phyloP scores from a whole-genome alignment of 2,113 vertebrate species.

The Megaceryle torquata region DNA sequence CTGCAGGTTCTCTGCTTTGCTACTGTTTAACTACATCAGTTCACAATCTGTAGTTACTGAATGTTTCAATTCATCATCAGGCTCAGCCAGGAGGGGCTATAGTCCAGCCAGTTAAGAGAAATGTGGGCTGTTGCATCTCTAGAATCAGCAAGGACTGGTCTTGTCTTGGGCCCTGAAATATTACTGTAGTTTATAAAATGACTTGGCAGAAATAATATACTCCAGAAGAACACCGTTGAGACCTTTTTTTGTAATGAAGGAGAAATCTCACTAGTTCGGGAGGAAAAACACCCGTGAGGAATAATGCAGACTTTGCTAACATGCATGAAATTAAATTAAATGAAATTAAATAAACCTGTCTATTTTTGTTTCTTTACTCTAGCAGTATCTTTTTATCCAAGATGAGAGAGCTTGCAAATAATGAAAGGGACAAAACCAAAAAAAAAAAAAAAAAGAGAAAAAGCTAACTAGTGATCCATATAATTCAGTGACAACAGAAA shows the following conservation, averaged over 20 bases:
- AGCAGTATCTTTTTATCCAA: background rate
- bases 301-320: background rate
- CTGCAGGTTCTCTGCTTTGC: background rate
- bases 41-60: background rate
- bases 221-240: background rate
- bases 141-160: background rate
- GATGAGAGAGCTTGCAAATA: background rate
- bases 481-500: constrained; percentile 13
- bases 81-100: background rate
- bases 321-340: background rate
- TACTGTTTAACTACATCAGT: background rate
- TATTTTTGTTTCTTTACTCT: background rate
- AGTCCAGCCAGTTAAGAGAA: background rate
- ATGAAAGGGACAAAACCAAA: background rate
- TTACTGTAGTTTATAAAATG: background rate
- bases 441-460: background rate
- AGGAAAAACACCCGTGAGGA: background rate
- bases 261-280: background rate
- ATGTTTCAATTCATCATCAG: background rate
- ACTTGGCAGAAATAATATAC: background rate
- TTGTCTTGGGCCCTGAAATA: background rate
- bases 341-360: background rate
- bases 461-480: background rate
- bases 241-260: background rate
- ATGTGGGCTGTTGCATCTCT: background rate